These are phyloP conservation scores for Felis chaus DNA, from an alignment of 2,113 vertebrate genomes.

Conservation along the genomic window DNA sequence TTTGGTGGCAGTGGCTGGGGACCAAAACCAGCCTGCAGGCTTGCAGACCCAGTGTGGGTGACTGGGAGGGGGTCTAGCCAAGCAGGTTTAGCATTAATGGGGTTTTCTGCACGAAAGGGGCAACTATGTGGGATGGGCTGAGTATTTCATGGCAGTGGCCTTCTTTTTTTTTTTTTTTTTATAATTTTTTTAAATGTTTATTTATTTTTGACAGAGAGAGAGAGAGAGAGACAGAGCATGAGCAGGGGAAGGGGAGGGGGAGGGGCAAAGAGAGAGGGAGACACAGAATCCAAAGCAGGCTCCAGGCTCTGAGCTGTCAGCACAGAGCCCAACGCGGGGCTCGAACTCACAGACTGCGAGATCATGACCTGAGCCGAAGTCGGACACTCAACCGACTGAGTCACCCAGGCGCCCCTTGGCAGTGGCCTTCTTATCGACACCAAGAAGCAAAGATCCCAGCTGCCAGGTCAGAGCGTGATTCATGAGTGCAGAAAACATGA, in stretches of 20 bases:
- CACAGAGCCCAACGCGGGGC: no score
- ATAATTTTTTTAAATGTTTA: no score
- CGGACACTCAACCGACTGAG: no score
- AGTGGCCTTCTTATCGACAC: constrained; percentile 95
- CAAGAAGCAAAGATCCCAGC: constrained; percentile 96
- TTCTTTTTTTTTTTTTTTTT: constrained; percentile 83
- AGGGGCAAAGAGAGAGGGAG: no score
- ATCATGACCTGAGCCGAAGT: no score
- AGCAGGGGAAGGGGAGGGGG: no score
- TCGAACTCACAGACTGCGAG: no score
- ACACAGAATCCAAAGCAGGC: no score
- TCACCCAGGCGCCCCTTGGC: constrained; percentile 81
- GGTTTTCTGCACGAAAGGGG: constrained; percentile 86
- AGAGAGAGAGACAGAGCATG: no score
- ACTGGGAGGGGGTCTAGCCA: not conserved
- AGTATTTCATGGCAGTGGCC: constrained; percentile 97
- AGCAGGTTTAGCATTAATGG: constrained; percentile 68
- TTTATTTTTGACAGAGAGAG: no score
- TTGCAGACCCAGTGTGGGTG: not conserved
- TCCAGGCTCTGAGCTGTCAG: no score
- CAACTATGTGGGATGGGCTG: constrained; percentile 95
- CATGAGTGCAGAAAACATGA: constrained; percentile 95
- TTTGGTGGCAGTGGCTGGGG: not conserved
- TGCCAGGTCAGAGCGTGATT: constrained; percentile 96
- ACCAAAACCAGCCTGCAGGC: not conserved